These are phyloP conservation scores for Sardinella longiceps DNA, from an alignment of 2,797 vertebrate species.

Conservation along the genomic window DNA sequence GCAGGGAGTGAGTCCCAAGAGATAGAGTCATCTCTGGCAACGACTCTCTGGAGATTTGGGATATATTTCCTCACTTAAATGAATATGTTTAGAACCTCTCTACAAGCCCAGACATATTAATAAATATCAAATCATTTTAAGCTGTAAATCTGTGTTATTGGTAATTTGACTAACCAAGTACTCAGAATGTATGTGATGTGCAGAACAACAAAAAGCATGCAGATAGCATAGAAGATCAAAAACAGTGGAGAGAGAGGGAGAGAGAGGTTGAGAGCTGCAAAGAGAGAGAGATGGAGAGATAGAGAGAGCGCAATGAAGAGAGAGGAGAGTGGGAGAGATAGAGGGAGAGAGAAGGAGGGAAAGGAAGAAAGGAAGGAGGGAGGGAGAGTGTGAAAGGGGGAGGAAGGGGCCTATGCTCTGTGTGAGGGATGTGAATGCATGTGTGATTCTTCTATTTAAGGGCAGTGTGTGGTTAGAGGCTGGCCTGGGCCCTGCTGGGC, in stretches of 20 bases:
- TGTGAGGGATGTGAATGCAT: conserved; percentile 6
- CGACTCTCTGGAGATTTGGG: not conserved
- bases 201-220: not conserved
- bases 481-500: conserved; percentile 44
- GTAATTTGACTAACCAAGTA: not conserved
- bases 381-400: not conserved
- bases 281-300: not conserved
- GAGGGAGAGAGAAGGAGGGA: not conserved
- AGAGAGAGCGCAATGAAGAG: too few species aligned
- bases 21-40: not conserved
- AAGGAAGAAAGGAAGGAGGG: not conserved
- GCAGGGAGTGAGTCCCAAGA: not conserved
- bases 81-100: not conserved
- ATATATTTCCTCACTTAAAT: not conserved
- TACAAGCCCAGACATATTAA: not conserved
- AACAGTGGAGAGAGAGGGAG: not conserved
- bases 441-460: conserved; percentile 26
- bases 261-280: not conserved
- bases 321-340: not conserved
- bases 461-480: conserved; percentile 45
- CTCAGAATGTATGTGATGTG: not conserved
- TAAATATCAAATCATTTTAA: not conserved
- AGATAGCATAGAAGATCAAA: not conserved
- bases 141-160: not conserved
- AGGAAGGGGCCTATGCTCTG: not conserved